Base-by-base conservation (phyloP, 2,113 vertebrate genomes). In the Paratilapia polleni region DNA sequence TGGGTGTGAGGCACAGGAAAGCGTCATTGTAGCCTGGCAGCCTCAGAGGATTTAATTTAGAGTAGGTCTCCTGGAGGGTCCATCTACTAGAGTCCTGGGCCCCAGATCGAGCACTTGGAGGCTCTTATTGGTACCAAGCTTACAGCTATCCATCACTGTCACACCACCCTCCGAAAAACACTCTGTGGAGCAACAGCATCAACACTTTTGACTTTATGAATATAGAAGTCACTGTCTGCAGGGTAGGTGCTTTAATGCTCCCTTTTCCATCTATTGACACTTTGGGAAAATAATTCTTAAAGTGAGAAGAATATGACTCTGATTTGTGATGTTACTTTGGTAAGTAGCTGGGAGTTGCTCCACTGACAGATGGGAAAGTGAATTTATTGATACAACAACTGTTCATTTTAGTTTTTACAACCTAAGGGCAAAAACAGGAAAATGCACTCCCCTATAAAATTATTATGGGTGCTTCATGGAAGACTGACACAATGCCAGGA, bases 141-240 rank as follows among this genome's bases (percentile, higher is more conserved):
- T 66, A 81, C 86, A 93, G 89, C 92, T 94, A 96, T 96, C 95
- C 95, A 96, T 96, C 96, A 96, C 89, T 96, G 96, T 96, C 95
- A 94, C 74, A 15, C 80, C 81, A 81, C 88, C 81, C 86, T 90
- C 66, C n/a, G 10, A 78, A 84, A 87, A 88, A 15, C 79, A 22
- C 47, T 77, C 80, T 64, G 84, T 58, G 77, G 88, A 85, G 87
- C 87, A 89, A 82, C 68, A 26, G 41, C 73, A 82, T 89, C 85
- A 86, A 81, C 77, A 74, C 83, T 74, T 78, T 64, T 52, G 68
- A 77, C 57, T 84, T 84, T 13, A 79, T 82, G 81, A 90, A 84
- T 90, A 79, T 28, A 49, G 61, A 80, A 81, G 75, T 80, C 58
- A 54, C 41, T 73, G 75, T 87, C 47, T 86, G 82, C 58, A 78